Percentiles rank a stretch among this genome's conserved stretches.
phyloP scores from a whole-genome alignment of 1,140 invertebrate species.

The Zaprionus vittiger region DNA sequence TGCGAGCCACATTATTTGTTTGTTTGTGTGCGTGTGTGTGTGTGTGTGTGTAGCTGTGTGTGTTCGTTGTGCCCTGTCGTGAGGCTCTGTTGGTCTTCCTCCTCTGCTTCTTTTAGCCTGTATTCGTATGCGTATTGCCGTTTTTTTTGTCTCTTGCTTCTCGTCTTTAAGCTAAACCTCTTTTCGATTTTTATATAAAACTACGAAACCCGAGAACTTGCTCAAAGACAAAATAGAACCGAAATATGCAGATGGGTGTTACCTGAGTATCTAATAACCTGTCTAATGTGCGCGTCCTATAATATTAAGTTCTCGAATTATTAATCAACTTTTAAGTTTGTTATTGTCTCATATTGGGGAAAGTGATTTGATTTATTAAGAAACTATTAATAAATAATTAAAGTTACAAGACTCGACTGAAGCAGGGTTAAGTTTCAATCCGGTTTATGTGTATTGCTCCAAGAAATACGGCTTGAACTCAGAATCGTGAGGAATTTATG shows the following conservation, averaged over 20 bases:
- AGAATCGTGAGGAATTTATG: background rate
- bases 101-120: conserved; percentile 3
- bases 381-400: background rate
- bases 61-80: conserved; percentile 46
- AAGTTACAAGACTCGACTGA: background rate
- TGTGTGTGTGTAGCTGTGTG: conserved; percentile 25
- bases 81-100: conserved; percentile 42
- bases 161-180: conserved; percentile 71
- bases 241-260: conserved; percentile 46
- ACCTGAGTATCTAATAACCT: conserved; percentile 49
- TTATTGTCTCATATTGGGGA: conserved; percentile 5
- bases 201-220: conserved; percentile 45
- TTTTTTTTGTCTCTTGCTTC: conserved; percentile 36
- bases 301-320: conserved; percentile 24
- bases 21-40: conserved; percentile 31
- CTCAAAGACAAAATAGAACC: background rate
- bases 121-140: conserved; percentile 37
- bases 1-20: conserved; percentile 72
- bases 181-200: conserved; percentile 62
- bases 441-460: background rate
- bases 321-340: conserved; percentile 25
- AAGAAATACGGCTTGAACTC: too few relatives aligned
- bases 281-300: conserved; percentile 33
- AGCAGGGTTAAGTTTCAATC: background rate
- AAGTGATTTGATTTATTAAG: conserved; percentile 33